Evolutionary conservation across 2,113 vertebrate species (phyloP), one percentile per base, ranked within the genome.

Genomic region (Atherinomorus stipes): DNA sequence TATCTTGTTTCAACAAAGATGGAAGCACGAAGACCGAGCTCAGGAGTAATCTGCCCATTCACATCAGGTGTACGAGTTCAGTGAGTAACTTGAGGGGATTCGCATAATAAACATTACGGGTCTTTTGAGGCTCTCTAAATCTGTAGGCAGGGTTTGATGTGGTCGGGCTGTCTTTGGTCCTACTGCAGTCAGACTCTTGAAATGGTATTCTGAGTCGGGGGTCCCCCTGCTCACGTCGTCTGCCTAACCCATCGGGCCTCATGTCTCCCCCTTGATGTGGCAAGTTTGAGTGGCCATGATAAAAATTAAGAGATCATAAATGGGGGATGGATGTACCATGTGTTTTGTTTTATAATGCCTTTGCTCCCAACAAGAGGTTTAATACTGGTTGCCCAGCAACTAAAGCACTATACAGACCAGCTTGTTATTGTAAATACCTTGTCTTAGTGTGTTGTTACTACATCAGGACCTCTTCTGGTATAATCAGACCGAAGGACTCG

Each of bases 231-330:
- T 76, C 57, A 5, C 31, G 8, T 7, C 31, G 31, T 34, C 31
- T 34, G 31, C 38, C 1, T 42, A 42, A 42, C 12, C 38, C 38
- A 42, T 42, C 4, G 11, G 11, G 40, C 65, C 42, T 67, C 74
- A 74, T 42, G 72, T 81, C 79, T 60, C 58, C 64, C 57, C 78
- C 76, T 89, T 89, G 74, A 90, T 88, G 89, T 89, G 89, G 89
- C 68, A 70, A 74, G 26, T 85, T 85, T 61, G 59, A 76, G 64
- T 57, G 64, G 76, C 78, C 57, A 28, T 70, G 70, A 57, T 88
- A 84, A 83, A 78, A 82, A 84, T 73, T 9, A 85, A 84, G 66
- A 78, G 81, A 78, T 88, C 81, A 75, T 91, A 87, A 89, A 89
- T 56, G 76, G 49, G 7, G 62, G 77, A 91, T 88, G 75, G 78